Evolutionary conservation across 2,113 vertebrate species (phyloP).

Genomic region (Coptodon bakossiorum): DNA sequence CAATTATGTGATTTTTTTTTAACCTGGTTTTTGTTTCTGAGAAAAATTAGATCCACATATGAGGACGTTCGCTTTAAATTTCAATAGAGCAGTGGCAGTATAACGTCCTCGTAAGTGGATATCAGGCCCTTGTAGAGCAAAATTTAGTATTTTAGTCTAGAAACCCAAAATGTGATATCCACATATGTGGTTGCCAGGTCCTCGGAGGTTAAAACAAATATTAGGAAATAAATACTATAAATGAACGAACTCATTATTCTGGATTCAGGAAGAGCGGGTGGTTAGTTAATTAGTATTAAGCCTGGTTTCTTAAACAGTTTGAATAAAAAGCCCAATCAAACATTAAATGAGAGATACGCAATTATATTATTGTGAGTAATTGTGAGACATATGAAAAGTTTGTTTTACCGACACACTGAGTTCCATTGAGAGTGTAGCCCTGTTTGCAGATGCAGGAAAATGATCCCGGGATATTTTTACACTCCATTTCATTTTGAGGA

Average conservation of each 20-base stretch:
- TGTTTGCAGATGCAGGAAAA: conserved; percentile 71
- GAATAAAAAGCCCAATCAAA: not conserved
- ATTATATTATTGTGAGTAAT: not conserved
- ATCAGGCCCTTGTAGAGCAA: not conserved
- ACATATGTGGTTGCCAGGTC: not conserved
- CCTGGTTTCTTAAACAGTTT: not conserved
- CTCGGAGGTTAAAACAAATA: not conserved
- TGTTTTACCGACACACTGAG: conserved; percentile 67
- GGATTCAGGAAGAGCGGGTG: not conserved
- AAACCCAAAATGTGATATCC: not conserved
- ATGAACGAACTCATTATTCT: not conserved
- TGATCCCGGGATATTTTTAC: conserved; percentile 71
- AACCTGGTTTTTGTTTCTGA: not conserved
- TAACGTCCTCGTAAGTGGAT: not conserved
- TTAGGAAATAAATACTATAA: not conserved
- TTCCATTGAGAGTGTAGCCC: conserved; percentile 62
- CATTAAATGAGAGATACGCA: rapidly evolving
- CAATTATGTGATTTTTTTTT: not conserved
- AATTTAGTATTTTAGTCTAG: not conserved
- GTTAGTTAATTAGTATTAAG: not conserved
- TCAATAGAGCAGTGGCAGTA: rapidly evolving
- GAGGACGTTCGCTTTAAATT: not conserved
- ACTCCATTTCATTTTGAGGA: conserved; percentile 65
- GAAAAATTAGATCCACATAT: not conserved
- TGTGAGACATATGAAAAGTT: not conserved